phyloP scores from a whole-genome alignment of 2,888 invertebrate genomes.

The Philaethria dido region DNA sequence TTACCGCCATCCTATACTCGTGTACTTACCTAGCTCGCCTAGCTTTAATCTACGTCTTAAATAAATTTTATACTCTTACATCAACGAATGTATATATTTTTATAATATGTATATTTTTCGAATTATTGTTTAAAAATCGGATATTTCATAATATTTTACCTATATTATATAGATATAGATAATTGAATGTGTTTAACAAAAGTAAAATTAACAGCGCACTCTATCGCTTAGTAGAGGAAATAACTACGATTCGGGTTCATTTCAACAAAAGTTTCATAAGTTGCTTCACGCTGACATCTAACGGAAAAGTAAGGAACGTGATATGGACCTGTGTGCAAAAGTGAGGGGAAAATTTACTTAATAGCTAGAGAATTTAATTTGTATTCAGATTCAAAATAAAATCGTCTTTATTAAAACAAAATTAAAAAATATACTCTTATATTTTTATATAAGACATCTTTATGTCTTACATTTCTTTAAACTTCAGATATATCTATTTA shows the following conservation, averaged over 20 bases:
- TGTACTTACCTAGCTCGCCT: conserved; percentile 17
- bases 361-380: too few species aligned
- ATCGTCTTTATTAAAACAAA: too few species aligned
- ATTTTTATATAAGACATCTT: too few species aligned
- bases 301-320: conserved; percentile 61
- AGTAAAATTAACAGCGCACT: conserved; percentile 60
- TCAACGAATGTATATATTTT: background rate
- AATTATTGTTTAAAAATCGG: background rate
- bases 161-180: background rate
- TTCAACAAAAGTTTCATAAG: conserved; percentile 45
- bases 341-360: too few species aligned
- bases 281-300: conserved; percentile 68
- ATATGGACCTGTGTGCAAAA: background rate
- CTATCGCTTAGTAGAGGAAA: conserved; percentile 61
- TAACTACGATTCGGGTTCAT: conserved; percentile 51
- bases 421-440: too few species aligned
- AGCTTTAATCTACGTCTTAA: conserved; percentile 12
- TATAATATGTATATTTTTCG: background rate
- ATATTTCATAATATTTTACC: background rate
- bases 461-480: too few species aligned
- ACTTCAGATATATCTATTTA: too few species aligned
- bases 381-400: too few species aligned
- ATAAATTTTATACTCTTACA: background rate
- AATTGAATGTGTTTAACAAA: background rate
- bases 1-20: conserved; percentile 37